These are phyloP conservation scores for Cochlearius cochlearius DNA, from an alignment of 2,113 vertebrate species.

Conservation along the genomic window DNA sequence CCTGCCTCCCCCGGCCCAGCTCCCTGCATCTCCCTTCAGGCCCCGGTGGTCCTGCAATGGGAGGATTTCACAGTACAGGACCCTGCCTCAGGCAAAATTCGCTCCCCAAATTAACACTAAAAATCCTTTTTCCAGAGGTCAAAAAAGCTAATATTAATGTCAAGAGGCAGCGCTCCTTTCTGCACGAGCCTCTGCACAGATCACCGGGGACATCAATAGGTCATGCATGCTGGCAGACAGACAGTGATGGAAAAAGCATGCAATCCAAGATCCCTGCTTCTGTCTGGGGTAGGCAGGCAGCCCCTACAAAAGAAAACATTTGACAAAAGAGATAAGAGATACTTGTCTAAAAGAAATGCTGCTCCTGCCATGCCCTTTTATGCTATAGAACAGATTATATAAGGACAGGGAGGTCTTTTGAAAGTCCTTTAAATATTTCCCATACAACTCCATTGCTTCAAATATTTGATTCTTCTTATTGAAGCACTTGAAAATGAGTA, in stretches of 20 bases:
- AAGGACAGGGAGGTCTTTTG: background rate
- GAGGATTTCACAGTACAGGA: background rate
- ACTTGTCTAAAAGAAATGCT: background rate
- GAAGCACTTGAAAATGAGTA: background rate
- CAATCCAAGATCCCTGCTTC: background rate
- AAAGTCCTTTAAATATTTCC: background rate
- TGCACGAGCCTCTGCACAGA: background rate
- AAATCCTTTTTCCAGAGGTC: background rate
- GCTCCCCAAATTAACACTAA: background rate
- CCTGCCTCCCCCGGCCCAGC: background rate
- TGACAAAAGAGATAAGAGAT: background rate
- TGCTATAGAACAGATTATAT: background rate
- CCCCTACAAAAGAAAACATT: background rate
- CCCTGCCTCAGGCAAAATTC: background rate
- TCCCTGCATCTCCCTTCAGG: background rate
- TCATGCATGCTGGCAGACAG: background rate
- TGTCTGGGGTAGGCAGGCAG: background rate
- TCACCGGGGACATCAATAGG: background rate
- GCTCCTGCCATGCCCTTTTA: background rate
- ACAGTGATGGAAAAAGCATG: background rate
- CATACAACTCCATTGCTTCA: background rate
- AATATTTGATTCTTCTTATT: background rate
- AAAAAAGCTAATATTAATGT: background rate
- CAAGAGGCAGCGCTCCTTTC: background rate
- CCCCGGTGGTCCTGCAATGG: background rate